These are phyloP conservation scores for Chrysemys picta DNA, from an alignment of 2,113 vertebrate genomes.

Conservation along the genomic window DNA sequence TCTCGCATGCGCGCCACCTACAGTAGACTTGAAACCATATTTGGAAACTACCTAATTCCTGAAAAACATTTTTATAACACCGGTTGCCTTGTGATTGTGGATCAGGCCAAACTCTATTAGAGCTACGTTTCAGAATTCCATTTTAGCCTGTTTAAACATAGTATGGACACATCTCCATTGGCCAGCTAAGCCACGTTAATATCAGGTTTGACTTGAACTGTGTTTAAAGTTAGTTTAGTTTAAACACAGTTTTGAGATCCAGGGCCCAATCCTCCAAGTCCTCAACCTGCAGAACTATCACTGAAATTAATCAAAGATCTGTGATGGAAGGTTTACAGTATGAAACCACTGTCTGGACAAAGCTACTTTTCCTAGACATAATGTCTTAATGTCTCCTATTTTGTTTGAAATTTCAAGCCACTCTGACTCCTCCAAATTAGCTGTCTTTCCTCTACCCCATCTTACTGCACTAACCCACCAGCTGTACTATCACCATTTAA, in stretches of 20 bases:
- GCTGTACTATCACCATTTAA: neutral
- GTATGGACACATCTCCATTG: neutral
- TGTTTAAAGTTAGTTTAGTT: neutral
- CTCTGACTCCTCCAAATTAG: neutral
- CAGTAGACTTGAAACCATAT: neutral
- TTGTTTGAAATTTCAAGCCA: neutral
- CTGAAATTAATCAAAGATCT: neutral
- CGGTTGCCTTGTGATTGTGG: neutral
- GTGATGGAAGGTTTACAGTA: neutral
- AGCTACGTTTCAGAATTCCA: neutral
- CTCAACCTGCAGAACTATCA: neutral
- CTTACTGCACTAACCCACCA: neutral
- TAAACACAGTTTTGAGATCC: neutral
- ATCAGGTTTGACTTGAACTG: neutral
- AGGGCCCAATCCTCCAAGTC: fast-evolving
- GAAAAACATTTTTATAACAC: neutral
- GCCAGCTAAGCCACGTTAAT: too few species aligned
- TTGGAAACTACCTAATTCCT: neutral
- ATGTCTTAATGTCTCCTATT: neutral
- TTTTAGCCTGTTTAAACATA: neutral
- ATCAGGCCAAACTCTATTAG: neutral
- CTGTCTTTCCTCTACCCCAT: neutral
- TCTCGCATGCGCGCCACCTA: neutral
- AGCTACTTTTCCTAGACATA: neutral
- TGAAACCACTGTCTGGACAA: neutral